Evolutionary conservation across 2,888 invertebrate species (phyloP), one percentile per base, ranked within the genome.

Genomic region (Diabrotica balteata): DNA sequence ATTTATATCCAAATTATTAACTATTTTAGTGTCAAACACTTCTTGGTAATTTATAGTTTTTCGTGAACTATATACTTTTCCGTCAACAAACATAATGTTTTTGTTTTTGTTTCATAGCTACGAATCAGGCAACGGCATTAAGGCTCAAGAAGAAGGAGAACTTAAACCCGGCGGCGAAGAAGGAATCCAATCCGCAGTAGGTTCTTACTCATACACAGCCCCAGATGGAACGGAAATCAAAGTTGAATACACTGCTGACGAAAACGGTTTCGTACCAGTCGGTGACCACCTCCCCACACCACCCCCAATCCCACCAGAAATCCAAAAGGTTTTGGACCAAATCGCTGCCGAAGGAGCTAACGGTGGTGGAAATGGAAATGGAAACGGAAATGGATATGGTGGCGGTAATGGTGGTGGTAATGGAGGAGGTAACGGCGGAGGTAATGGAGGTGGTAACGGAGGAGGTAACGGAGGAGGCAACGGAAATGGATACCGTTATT

Each of bases 271-370:
- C 82, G 88, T 87, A 67, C 88, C 90, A 1, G 60, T 60, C 59
- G 77, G 87, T 51, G 85, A 84, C 32, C 87, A 90, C 73, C 79
- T 90, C 57, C 90, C 90, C 11, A 89, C 89, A 0, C 87, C 90
- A 7, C 90, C 90, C 4, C 89, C 90, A 62, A 88, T 90, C 72
- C 90, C 90, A n/a, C 88, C 87, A 74, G 90, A 87, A 47, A 90
- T 90, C 72, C 85, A 86, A 65, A 87, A 87, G 76, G 86, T 89
- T 0, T 79, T 90, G 58, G 87, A 87, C 59, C 82, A 85, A 42
- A 84, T 84, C 45, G 86, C 86, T 10, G 87, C 86, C 7, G 87
- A 81, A 74, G 84, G 83, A 78, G 83, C 82, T 7, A 80, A 79
- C 43, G 78, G 77, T 42, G 71, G 74, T 5, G 79, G 77, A 49